Evolutionary conservation across 2,113 vertebrate species (phyloP), one percentile per base, ranked within the genome.

Genomic region (Erpornis zantholeuca): DNA sequence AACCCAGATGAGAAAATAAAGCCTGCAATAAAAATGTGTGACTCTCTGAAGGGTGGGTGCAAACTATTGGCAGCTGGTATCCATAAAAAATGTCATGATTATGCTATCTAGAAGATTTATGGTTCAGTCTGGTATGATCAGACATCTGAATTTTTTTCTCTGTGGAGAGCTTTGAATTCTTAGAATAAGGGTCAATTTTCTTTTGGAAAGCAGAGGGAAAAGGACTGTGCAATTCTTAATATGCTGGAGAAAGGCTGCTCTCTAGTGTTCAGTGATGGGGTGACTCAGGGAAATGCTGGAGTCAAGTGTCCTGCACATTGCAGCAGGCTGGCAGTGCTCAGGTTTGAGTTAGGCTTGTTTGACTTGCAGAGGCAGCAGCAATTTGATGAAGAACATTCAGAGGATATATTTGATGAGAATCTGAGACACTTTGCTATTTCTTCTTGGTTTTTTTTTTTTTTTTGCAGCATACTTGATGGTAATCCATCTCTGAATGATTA

Each of bases 241-340:
- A n/a, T 2, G 20, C 53, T 94, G 86, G 96, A 78, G 84, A 69
- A 82, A 95, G 71, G 83, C 88, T 96, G 97, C 96, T 76, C 96
- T 96, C 97, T 97, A 84, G 95, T 27, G 97, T 75, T 56, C 83
- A 90, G 33, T 7, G 29, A 4, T 2, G 33, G 57, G 23, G 21
- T 60, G 16, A 20, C 38, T 27, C 82, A 33, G 54, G 36, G 68
- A 69, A 61, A 12, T 3, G 16, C 36, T 28, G 27, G 20, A 64
- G 35, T 6, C 8, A 0, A 6, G 28, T 24, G 7, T 24, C 44
- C n/a, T 15, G 12, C 2, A 1, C 17, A 4, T 12, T n/a, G 49
- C 72, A 59, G 66, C 68, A 29, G 29, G 8, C 64, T 31, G 33
- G 18, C 21, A 6, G 18, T 0, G 1, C 52, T 79, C 27, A 2